Percentiles rank a stretch among this genome's conserved stretches.
These are phyloP conservation scores for Drosophila sp. DNA, from an alignment of 1,140 invertebrate species.

Conservation along the genomic window DNA sequence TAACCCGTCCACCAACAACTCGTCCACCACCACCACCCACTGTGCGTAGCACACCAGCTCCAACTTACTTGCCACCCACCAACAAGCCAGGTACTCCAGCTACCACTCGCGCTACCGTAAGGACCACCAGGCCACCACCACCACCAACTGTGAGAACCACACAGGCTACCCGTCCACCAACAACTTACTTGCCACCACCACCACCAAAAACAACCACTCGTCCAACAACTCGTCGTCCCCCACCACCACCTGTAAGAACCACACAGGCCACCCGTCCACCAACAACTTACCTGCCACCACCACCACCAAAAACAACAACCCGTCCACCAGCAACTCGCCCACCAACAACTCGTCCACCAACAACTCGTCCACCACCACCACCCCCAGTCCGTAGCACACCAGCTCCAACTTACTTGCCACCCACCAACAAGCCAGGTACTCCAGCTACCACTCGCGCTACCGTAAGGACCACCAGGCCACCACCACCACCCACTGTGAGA, in stretches of 20 bases:
- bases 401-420: constrained; percentile 32
- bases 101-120: constrained; percentile 33
- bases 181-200: constrained; percentile 62
- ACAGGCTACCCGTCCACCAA: constrained; percentile 38
- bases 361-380: constrained; percentile 23
- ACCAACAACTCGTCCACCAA: constrained; percentile 39
- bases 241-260: constrained; percentile 30
- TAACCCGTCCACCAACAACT: constrained; percentile 28
- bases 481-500: neutral
- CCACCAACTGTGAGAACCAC: constrained; percentile 38
- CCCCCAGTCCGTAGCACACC: neutral
- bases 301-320: constrained; percentile 15
- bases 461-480: neutral
- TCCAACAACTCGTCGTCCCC: constrained; percentile 27
- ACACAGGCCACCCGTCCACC: constrained; percentile 4
- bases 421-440: constrained; percentile 33
- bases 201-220: constrained; percentile 15
- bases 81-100: constrained; percentile 56
- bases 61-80: constrained; percentile 60
- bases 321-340: constrained; percentile 35
- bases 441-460: constrained; percentile 34
- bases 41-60: no score
- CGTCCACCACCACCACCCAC: constrained; percentile 47
- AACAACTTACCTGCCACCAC: constrained; percentile 51
- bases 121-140: constrained; percentile 17